phyloP scores from a whole-genome alignment of 2,888 invertebrate species.

The Hypsopygia costalis region DNA sequence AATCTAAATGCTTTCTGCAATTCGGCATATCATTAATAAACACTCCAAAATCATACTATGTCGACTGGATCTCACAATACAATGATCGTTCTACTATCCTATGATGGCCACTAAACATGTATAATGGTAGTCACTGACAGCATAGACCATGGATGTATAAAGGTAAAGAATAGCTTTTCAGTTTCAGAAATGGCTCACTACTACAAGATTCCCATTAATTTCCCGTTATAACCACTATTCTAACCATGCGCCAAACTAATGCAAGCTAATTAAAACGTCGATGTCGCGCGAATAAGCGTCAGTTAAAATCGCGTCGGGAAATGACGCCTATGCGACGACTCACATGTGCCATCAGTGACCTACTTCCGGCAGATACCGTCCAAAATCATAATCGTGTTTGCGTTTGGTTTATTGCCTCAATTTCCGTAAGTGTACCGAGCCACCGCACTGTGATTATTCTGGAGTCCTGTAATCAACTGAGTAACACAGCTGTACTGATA shows the following conservation, averaged over 20 bases:
- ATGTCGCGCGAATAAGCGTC: constrained; percentile 2
- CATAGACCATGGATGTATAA: too few species aligned
- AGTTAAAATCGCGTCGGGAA: constrained; percentile 8
- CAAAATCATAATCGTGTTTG: constrained; percentile 43
- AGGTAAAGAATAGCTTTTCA: too few species aligned
- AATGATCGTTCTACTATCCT: too few species aligned
- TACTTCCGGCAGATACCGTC: constrained; percentile 35
- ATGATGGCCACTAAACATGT: too few species aligned
- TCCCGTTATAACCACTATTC: neutral
- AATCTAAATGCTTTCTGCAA: too few species aligned
- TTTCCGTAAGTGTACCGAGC: constrained; percentile 44
- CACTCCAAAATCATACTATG: too few species aligned
- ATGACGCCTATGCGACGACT: constrained; percentile 3
- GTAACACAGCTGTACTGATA: constrained; percentile 12
- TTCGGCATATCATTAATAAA: too few species aligned
- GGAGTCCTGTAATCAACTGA: constrained; percentile 20
- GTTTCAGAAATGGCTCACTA: too few species aligned
- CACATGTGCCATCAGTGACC: constrained; percentile 17
- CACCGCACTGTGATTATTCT: constrained; percentile 32
- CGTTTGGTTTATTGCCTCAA: constrained; percentile 44
- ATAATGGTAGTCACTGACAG: too few species aligned
- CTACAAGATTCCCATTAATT: neutral
- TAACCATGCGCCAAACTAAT: constrained; percentile 5
- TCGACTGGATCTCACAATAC: too few species aligned
- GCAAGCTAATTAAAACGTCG: constrained; percentile 4